Conservation (phyloP, 2,888 invertebrate species). For the Agrotis puta region DNA sequence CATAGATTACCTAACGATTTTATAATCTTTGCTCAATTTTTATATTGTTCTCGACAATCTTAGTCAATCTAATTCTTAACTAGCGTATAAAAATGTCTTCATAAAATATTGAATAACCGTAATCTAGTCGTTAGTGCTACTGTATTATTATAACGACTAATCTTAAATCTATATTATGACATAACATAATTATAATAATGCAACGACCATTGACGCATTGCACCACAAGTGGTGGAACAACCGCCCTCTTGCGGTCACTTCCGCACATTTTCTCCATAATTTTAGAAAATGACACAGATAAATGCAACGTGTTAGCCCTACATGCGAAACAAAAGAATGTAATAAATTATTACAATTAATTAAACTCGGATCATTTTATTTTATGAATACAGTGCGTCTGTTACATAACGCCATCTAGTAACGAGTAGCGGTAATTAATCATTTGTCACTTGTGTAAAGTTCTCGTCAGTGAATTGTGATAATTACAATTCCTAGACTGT, state of each 20-base stretch:
- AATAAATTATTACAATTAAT: too few relatives aligned
- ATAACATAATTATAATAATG: conserved; percentile 8
- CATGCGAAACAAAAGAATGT: neutral
- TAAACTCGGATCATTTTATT: neutral
- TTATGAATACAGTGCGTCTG: too few relatives aligned
- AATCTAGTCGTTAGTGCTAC: conserved; percentile 31
- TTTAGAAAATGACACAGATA: conserved; percentile 2
- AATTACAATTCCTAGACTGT: too few relatives aligned
- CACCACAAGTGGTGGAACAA: conserved; percentile 18
- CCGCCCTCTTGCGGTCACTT: conserved; percentile 47
- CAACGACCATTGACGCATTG: conserved; percentile 26
- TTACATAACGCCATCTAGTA: conserved; percentile 77
- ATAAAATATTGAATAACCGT: conserved; percentile 47
- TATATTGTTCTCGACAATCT: conserved; percentile 52
- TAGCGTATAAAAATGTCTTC: conserved; percentile 41
- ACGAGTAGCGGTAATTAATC: conserved; percentile 65
- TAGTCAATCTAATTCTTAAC: conserved; percentile 45
- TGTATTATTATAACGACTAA: conserved; percentile 33
- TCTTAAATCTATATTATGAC: conserved; percentile 10
- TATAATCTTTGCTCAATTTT: conserved; percentile 36
- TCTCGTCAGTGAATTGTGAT: too few relatives aligned
- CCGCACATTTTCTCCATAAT: conserved; percentile 19
- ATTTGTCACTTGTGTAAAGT: conserved; percentile 2
- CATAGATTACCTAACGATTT: conserved; percentile 46
- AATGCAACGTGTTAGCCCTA: neutral